These are phyloP conservation scores for Ptychodera flava DNA, from an alignment of 35 echinoderm and acorn worm species.

Conservation along the genomic window DNA sequence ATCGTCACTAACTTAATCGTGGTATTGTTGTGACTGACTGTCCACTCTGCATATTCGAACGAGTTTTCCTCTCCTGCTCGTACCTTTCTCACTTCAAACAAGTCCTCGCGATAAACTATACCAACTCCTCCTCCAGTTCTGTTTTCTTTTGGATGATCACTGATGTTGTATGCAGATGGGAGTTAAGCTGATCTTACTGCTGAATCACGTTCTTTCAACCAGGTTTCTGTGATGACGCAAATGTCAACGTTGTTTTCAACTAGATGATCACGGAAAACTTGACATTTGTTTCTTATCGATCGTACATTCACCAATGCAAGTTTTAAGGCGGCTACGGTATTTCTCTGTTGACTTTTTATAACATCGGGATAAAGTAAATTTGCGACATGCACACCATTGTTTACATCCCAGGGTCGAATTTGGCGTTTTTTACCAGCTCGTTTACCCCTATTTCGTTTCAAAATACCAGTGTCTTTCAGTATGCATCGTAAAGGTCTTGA, in stretches of 20 bases:
- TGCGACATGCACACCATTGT: background rate
- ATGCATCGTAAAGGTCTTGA: background rate
- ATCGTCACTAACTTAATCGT: conserved; percentile 8
- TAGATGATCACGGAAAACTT: background rate
- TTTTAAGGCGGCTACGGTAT: background rate
- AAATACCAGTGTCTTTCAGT: background rate
- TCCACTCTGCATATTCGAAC: conserved; percentile 14
- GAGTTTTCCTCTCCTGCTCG: background rate
- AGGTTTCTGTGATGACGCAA: conserved; percentile 30
- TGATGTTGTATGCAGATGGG: conserved; percentile 1
- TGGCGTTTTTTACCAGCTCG: background rate
- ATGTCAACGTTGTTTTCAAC: conserved; percentile 5
- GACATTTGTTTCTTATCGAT: background rate
- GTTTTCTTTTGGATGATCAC: background rate
- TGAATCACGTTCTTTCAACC: conserved; percentile 12
- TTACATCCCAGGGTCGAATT: background rate
- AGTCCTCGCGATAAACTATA: background rate
- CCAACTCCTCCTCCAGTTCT: conserved; percentile 8
- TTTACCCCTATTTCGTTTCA: background rate
- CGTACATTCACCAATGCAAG: background rate
- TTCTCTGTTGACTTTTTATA: background rate
- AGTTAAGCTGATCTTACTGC: conserved; percentile 8
- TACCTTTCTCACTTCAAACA: background rate
- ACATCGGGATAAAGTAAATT: background rate
- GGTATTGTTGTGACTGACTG: background rate